Evolutionary conservation across 2,113 vertebrate genomes (phyloP).

Genomic region (Salvelinus fontinalis): DNA sequence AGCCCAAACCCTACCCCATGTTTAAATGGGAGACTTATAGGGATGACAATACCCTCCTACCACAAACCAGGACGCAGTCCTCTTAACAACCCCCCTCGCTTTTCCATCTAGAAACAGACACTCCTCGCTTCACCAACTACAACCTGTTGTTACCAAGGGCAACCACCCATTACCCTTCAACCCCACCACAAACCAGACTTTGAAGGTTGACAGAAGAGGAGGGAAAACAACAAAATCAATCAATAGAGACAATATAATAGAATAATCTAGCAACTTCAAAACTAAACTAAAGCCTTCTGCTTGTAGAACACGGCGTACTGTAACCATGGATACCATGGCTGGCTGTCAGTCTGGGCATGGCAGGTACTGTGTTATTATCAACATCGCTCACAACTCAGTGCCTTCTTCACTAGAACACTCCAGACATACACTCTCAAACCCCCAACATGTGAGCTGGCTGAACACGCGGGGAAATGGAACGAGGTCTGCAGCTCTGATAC

Average conservation of each 20-base stretch:
- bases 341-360: slow-evolving; percentile 3
- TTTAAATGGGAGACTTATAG: slow-evolving; percentile 21
- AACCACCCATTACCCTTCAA: slow-evolving; percentile 1
- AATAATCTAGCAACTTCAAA: not conserved
- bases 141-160: slow-evolving; percentile 31
- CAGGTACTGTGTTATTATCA: slow-evolving; percentile 11
- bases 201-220: slow-evolving; percentile 17
- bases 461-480: not conserved
- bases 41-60: slow-evolving; percentile 29
- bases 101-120: slow-evolving; percentile 8
- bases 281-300: slow-evolving; percentile 39
- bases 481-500: too few species aligned
- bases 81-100: not conserved
- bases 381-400: slow-evolving; percentile 61
- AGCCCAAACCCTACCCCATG: not conserved
- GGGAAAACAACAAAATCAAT: not conserved
- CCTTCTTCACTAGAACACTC: slow-evolving; percentile 52
- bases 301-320: slow-evolving; percentile 48
- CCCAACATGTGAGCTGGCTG: not conserved
- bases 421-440: not conserved
- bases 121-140: slow-evolving; percentile 31
- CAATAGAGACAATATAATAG: not conserved
- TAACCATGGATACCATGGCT: slow-evolving; percentile 24
- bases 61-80: not conserved
- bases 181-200: not conserved